Base-by-base conservation (phyloP, 2,113 vertebrate species). In the Gadus chalcogrammus region DNA sequence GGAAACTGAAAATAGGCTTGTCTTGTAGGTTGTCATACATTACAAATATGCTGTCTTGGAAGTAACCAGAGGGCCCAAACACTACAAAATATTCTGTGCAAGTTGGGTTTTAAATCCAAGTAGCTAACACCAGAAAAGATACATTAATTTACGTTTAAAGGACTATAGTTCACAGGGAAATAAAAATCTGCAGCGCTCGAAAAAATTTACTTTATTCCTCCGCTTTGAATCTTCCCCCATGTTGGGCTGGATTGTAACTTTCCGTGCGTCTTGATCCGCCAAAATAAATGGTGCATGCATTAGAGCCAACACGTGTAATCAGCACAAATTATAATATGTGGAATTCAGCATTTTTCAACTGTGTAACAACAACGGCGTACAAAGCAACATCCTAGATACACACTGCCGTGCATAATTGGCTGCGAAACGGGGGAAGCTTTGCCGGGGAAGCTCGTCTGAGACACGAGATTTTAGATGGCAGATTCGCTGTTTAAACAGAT, bases 281-380 rank as follows among this genome's bases (percentile, higher is more conserved):
- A 78, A 18, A 24, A 76, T 77, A 78, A 79, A 84, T 86, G 70
- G 86, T 78, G 68, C 78, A 83, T 83, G 73, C 79, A 74, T 69
- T 53, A 60, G 27, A 72, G 74, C 61, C 73, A 71, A 81, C 67
- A 78, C 70, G 74, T 69, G 15, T 35, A 35, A 16, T 17, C 67
- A 38, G 31, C 42, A 35, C 24, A 35, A 62, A 62, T 62, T 62
- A 27, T 20, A 9, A 27, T 28, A 15, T 48, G 61, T 70, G 42
- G 42, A 48, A 48, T 48, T 48, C 42, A 48, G 42, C 42, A 48
- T 76, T 77, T 60, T 71, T 59, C 0, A 15, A 15, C 55, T 61
- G 31, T 68, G 53, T 18, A 78, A 71, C 67, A 77, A 73, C 31
- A 78, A 72, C 53, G 16, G 55, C 4, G n/a, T 17, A 74, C 31